Evolutionary conservation across 2,888 invertebrate species (phyloP).

Genomic region (Eupithecia insigniata): DNA sequence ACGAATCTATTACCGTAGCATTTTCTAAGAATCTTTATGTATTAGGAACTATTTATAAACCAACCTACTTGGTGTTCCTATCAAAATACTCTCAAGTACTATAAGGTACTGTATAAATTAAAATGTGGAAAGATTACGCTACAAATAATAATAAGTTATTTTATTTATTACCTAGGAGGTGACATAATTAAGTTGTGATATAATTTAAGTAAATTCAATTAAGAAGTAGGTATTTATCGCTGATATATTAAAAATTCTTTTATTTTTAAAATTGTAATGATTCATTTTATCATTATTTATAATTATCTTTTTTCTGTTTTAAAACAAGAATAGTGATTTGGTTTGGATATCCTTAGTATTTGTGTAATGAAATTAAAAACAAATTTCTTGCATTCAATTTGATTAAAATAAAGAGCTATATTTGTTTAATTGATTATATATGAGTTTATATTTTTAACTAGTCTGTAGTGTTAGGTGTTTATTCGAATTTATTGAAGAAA

Average conservation of each 20-base stretch:
- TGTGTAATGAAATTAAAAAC: background rate
- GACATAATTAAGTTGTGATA: slow-evolving; percentile 58
- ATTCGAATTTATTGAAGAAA: slow-evolving; percentile 40
- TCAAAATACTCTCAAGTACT: slow-evolving; percentile 4
- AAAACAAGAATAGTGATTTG: too few relatives aligned
- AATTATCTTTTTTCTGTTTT: too few relatives aligned
- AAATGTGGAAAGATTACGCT: slow-evolving; percentile 38
- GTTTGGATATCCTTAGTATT: background rate
- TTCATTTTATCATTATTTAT: too few relatives aligned
- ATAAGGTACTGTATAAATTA: slow-evolving; percentile 19
- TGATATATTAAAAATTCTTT: background rate
- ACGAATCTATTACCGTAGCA: slow-evolving; percentile 50
- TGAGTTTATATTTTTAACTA: slow-evolving; percentile 2
- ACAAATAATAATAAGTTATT: slow-evolving; percentile 35
- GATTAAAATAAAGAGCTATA: slow-evolving; percentile 35
- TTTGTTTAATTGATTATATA: slow-evolving; percentile 36
- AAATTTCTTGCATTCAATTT: background rate
- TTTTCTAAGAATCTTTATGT: slow-evolving; percentile 30
- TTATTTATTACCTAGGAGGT: slow-evolving; percentile 63
- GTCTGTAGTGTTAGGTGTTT: slow-evolving; percentile 31
- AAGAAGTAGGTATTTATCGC: background rate
- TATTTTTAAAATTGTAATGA: background rate
- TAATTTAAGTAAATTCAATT: slow-evolving; percentile 45
- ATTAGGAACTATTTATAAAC: slow-evolving; percentile 15
- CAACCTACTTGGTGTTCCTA: slow-evolving; percentile 16